These are phyloP conservation scores for Xanthorhoe designata DNA, from an alignment of 2,888 invertebrate genomes.

Conservation along the genomic window DNA sequence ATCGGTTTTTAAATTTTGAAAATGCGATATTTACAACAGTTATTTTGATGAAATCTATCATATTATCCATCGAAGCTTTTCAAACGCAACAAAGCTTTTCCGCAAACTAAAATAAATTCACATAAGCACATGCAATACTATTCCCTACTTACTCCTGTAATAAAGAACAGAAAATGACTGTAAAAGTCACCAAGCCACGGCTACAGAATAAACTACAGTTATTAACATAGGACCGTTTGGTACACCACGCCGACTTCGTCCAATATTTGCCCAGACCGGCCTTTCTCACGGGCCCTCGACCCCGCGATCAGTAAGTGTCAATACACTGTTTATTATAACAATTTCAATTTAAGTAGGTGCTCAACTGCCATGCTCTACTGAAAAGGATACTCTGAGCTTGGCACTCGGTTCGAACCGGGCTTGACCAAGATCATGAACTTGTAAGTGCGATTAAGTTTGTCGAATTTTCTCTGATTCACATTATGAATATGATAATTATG, in stretches of 20 bases:
- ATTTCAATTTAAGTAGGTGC: slow-evolving; percentile 47
- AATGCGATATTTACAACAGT: too few relatives aligned
- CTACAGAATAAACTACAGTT: slow-evolving; percentile 26
- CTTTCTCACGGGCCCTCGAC: slow-evolving; percentile 70
- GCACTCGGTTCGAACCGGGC: not conserved
- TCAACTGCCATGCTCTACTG: slow-evolving; percentile 24
- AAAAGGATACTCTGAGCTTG: slow-evolving; percentile 13
- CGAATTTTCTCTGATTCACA: too few relatives aligned
- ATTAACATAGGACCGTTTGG: slow-evolving; percentile 31
- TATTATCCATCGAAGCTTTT: too few relatives aligned
- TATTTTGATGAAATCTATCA: too few relatives aligned
- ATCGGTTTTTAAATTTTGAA: too few relatives aligned
- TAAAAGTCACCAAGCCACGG: slow-evolving; percentile 19
- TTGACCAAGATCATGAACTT: too few relatives aligned
- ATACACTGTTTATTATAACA: slow-evolving; percentile 72
- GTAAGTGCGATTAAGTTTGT: too few relatives aligned
- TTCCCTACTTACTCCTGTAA: not conserved
- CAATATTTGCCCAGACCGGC: slow-evolving; percentile 74
- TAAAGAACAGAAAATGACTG: too few relatives aligned
- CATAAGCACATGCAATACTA: too few relatives aligned
- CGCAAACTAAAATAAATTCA: too few relatives aligned
- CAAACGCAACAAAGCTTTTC: too few relatives aligned
- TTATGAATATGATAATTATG: too few relatives aligned
- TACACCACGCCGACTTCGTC: slow-evolving; percentile 43
- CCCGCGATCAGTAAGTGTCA: slow-evolving; percentile 72